A percentile compares a stretch with the other conserved stretches of the same genome.
Conservation (phyloP, 2,113 vertebrate genomes). For the Ginglymostoma cirratum region DNA sequence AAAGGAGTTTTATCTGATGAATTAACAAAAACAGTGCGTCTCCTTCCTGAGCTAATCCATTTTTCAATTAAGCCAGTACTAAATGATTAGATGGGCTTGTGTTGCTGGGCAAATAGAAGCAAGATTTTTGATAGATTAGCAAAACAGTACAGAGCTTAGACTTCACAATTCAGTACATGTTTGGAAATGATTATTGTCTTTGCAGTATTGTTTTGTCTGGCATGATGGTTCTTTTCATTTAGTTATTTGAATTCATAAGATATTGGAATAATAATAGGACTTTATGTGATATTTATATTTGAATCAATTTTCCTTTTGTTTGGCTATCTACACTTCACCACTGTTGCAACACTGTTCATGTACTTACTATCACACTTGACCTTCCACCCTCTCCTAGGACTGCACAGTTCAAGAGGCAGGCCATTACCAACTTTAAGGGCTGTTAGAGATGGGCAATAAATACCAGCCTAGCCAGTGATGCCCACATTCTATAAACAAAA, state of each 20-base stretch:
- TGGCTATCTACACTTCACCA: background rate
- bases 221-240: background rate
- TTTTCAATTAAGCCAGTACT: background rate
- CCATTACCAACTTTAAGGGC: no score
- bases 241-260: background rate
- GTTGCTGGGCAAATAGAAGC: background rate
- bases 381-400: no score
- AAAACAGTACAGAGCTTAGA: background rate
- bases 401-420: no score
- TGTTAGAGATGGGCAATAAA: no score
- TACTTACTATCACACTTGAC: background rate
- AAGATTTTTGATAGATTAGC: background rate
- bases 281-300: background rate
- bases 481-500: no score
- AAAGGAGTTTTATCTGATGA: background rate
- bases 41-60: background rate
- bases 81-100: background rate
- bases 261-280: background rate
- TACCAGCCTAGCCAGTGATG: no score
- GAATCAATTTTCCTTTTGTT: background rate
- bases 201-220: background rate
- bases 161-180: background rate
- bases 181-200: no score
- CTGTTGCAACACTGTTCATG: no score
- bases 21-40: background rate